Conservation (phyloP, 2,888 invertebrate genomes). For the Teinopalpus imperialis region DNA sequence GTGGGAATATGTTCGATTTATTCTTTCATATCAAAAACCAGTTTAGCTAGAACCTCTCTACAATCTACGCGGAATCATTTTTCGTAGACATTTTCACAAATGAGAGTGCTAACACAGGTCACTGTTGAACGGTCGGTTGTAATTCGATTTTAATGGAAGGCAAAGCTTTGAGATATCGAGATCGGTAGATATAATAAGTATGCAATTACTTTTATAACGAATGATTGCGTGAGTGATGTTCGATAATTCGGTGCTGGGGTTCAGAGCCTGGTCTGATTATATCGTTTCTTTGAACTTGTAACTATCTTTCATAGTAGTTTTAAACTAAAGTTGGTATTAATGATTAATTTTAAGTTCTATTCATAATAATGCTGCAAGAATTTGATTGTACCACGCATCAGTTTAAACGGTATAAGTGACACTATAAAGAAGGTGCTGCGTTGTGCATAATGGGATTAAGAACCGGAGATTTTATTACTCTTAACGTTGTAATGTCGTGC, state of each 20-base stretch:
- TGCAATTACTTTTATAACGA: constrained; percentile 63
- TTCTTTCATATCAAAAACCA: constrained; percentile 24
- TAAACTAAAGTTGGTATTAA: too few species aligned
- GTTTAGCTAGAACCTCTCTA: constrained; percentile 32
- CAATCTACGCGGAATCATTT: background rate
- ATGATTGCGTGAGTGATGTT: constrained; percentile 58
- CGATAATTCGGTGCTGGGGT: constrained; percentile 48
- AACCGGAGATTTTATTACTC: too few species aligned
- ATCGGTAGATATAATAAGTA: constrained; percentile 50
- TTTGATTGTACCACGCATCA: too few species aligned
- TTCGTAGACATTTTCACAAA: background rate
- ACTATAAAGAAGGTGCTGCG: too few species aligned
- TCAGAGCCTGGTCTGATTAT: constrained; percentile 29
- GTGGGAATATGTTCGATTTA: constrained; percentile 27
- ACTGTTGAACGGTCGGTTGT: constrained; percentile 40
- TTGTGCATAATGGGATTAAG: too few species aligned
- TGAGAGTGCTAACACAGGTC: background rate
- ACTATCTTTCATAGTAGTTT: too few species aligned
- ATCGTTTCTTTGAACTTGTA: constrained; percentile 22
- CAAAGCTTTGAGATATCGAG: constrained; percentile 52
- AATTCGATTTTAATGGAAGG: constrained; percentile 72
- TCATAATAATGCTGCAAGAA: too few species aligned
- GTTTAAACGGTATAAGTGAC: too few species aligned
- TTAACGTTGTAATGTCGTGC: too few species aligned
- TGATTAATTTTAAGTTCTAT: too few species aligned